phyloP scores from a whole-genome alignment of 92 coral and sea anemone genomes.

The Scolanthus callimorphus region DNA sequence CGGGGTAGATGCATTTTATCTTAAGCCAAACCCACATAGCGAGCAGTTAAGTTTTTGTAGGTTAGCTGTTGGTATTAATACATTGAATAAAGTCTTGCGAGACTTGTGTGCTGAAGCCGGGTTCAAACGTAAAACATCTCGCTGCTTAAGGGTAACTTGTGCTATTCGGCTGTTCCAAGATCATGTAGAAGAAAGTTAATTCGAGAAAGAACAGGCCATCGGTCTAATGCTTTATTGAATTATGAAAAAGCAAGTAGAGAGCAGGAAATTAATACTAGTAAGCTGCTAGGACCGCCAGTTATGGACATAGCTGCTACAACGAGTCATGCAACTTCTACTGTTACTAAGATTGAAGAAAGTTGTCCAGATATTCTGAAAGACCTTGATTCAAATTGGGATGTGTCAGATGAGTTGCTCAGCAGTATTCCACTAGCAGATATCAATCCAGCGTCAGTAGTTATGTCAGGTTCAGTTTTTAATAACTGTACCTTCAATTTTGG shows the following conservation, averaged over 20 bases:
- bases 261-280: conserved; percentile 9
- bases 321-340: background rate
- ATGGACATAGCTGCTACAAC: too few species aligned
- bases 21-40: conserved; percentile 35
- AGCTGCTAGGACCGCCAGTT: conserved; percentile 15
- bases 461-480: background rate
- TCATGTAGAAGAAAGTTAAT: conserved; percentile 22
- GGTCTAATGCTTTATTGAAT: conserved; percentile 16
- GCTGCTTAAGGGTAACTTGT: conserved; percentile 24
- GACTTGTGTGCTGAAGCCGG: conserved; percentile 16
- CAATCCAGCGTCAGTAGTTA: background rate
- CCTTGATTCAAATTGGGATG: background rate
- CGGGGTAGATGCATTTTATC: conserved; percentile 51
- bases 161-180: conserved; percentile 24
- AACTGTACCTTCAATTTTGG: too few species aligned
- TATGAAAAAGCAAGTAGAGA: conserved; percentile 24
- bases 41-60: conserved; percentile 13
- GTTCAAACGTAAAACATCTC: conserved; percentile 16
- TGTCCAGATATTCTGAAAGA: background rate
- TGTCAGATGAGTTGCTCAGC: too few species aligned
- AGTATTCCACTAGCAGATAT: background rate
- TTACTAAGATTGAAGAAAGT: background rate
- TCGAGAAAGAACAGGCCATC: conserved; percentile 29
- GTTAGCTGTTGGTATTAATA: conserved; percentile 29
- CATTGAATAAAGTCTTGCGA: conserved; percentile 26